phyloP scores from a whole-genome alignment of 1,140 invertebrate species.

The Uloborus diversus region DNA sequence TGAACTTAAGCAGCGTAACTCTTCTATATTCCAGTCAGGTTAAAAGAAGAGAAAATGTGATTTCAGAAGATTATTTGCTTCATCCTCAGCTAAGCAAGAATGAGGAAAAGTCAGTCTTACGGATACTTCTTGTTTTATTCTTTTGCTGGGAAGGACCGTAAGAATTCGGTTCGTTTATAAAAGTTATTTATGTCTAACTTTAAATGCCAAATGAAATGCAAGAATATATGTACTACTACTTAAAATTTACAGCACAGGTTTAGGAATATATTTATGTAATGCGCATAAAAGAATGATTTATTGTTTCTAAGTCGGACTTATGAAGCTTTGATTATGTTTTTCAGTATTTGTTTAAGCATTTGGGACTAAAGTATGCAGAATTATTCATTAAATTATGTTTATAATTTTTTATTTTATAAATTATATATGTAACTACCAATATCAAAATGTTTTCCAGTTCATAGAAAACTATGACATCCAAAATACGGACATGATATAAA shows the following conservation, averaged over 20 bases:
- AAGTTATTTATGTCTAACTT: too few relatives aligned
- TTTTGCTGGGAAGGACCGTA: neutral
- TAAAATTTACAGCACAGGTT: neutral
- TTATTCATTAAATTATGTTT: too few relatives aligned
- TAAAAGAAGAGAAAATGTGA: neutral
- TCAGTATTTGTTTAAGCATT: too few relatives aligned
- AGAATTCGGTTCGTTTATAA: neutral
- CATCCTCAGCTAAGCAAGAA: conserved; percentile 19
- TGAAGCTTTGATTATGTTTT: too few relatives aligned
- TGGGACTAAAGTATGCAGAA: too few relatives aligned
- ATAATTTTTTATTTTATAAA: too few relatives aligned
- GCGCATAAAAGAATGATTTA: neutral
- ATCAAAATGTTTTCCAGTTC: too few relatives aligned
- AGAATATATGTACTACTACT: conserved; percentile 7
- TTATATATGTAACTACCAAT: too few relatives aligned
- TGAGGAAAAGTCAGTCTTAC: conserved; percentile 37
- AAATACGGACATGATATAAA: too few relatives aligned
- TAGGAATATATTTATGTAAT: neutral
- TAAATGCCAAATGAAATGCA: conserved; percentile 1
- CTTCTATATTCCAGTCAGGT: conserved; percentile 21
- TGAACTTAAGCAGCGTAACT: neutral
- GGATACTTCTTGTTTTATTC: neutral
- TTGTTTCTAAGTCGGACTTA: too few relatives aligned
- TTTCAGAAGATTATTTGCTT: conserved; percentile 6
- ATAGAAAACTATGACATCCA: too few relatives aligned